Evolutionary conservation across 2,797 vertebrate genomes (phyloP).

Genomic region (Pelodytes ibericus): DNA sequence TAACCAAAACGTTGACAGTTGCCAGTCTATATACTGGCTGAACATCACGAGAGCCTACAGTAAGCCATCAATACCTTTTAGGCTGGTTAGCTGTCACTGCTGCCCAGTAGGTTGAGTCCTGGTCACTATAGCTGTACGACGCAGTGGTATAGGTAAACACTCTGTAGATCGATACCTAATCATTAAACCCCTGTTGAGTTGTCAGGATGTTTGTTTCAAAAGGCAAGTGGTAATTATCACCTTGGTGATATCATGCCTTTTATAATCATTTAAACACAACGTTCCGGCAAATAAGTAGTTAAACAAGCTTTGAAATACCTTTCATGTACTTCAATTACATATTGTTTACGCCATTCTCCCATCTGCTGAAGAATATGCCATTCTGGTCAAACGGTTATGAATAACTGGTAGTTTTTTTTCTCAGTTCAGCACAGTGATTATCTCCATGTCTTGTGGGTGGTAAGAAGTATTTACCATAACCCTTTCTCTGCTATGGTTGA

Average conservation of each 20-base stretch:
- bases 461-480: not conserved
- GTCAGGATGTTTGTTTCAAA: constrained; percentile 2
- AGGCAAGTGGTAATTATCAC: constrained; percentile 20
- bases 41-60: no score
- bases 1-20: no score
- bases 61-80: no score
- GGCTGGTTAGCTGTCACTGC: no score
- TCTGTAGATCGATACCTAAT: no score
- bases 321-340: constrained; percentile 2
- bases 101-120: no score
- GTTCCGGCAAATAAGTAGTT: not conserved
- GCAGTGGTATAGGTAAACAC: no score
- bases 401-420: not conserved
- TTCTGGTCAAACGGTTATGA: not conserved
- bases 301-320: not conserved
- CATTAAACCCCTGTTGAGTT: not conserved
- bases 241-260: constrained; percentile 18
- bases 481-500: no score
- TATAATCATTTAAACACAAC: not conserved
- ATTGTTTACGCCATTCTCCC: constrained; percentile 11
- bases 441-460: not conserved
- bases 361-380: constrained; percentile 2
- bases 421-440: not conserved
- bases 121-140: no score
- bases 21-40: no score